Conservation (phyloP, 2,888 invertebrate genomes). For the Himalopsyche tibetana region DNA sequence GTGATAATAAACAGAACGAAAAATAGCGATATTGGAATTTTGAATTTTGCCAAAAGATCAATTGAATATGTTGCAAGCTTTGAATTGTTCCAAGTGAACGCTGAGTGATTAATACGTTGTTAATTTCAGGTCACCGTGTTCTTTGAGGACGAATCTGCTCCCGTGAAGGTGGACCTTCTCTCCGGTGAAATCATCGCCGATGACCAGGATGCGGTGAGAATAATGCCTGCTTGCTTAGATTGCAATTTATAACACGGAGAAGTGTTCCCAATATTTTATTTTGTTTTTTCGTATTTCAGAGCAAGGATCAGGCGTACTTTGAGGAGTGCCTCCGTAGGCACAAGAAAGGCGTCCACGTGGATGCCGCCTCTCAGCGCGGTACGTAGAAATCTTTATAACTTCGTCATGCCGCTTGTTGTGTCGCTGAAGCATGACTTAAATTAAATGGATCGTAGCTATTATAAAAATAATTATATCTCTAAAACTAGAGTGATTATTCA, state of each 20-base stretch:
- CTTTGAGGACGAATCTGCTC: slow-evolving; percentile 51
- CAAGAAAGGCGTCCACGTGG: not conserved
- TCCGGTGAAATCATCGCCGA: slow-evolving; percentile 33
- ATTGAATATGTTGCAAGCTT: too few species aligned
- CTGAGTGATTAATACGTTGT: too few species aligned
- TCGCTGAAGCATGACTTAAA: too few species aligned
- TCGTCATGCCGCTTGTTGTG: too few species aligned
- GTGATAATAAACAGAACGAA: too few species aligned
- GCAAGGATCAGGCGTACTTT: not conserved
- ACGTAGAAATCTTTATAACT: not conserved
- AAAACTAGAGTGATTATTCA: too few species aligned
- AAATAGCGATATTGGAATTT: too few species aligned
- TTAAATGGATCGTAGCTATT: too few species aligned
- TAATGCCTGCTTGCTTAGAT: not conserved
- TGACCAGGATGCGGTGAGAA: slow-evolving; percentile 41
- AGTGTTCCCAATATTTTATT: not conserved
- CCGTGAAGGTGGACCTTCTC: slow-evolving; percentile 51
- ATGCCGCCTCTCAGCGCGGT: not conserved
- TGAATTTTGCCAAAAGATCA: too few species aligned
- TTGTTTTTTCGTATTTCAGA: not conserved
- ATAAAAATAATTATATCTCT: too few species aligned
- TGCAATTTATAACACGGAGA: not conserved
- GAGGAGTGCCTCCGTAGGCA: not conserved
- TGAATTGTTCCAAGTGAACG: too few species aligned
- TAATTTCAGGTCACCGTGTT: slow-evolving; percentile 51